These are phyloP conservation scores for Barnardius zonarius DNA, from an alignment of 2,113 vertebrate genomes.

Conservation along the genomic window DNA sequence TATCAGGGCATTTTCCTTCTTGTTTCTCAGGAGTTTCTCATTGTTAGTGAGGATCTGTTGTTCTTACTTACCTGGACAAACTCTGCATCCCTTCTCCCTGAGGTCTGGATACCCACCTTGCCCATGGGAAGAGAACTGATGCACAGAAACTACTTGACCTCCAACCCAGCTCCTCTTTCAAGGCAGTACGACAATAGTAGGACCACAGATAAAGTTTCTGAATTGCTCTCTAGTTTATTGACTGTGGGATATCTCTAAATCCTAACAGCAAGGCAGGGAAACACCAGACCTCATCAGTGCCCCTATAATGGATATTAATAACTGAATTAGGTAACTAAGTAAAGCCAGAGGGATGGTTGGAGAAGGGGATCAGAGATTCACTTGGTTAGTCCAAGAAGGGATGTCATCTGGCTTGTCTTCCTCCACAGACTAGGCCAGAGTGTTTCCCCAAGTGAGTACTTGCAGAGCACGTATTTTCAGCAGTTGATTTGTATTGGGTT, in stretches of 20 bases:
- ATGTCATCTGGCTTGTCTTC: slow-evolving; percentile 26
- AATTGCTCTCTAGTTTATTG: not conserved
- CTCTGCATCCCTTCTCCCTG: not conserved
- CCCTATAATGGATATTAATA: not conserved
- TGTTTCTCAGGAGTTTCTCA: not conserved
- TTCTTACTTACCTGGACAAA: not conserved
- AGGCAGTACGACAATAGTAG: not conserved
- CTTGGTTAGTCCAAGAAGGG: not conserved
- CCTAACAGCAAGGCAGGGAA: not conserved
- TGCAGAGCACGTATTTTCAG: not conserved
- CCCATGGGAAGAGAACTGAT: not conserved
- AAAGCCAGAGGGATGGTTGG: not conserved
- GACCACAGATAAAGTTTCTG: not conserved
- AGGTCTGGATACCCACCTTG: not conserved
- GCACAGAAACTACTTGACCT: not conserved
- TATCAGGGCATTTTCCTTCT: not conserved
- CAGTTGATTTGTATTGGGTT: not conserved
- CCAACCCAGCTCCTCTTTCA: not conserved
- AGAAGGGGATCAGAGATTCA: not conserved
- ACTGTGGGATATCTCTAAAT: not conserved
- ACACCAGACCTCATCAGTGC: not conserved
- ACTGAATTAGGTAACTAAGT: not conserved
- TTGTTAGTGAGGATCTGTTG: not conserved
- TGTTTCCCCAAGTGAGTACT: slow-evolving; percentile 2
- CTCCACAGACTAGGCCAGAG: not conserved